Evolutionary conservation across 2,797 vertebrate species (phyloP).

Genomic region (Melanotaenia pygmaea): DNA sequence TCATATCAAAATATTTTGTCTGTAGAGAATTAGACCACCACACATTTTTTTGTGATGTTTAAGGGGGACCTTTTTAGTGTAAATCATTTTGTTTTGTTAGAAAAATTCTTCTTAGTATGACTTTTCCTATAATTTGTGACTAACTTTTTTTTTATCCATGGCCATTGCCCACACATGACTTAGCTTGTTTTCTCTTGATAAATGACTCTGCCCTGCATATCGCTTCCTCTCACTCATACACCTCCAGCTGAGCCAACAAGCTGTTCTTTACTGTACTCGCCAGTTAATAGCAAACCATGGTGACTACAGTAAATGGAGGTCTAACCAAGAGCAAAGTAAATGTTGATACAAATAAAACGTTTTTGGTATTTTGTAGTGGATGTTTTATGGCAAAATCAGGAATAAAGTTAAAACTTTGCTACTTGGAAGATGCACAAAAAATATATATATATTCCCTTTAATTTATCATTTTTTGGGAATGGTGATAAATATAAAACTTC

Average conservation of each 20-base stretch:
- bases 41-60: no score
- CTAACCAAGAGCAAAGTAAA: constrained; percentile 26
- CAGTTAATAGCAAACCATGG: constrained; percentile 39
- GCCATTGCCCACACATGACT: background rate
- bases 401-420: no score
- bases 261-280: constrained; percentile 41
- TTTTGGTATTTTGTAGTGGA: background rate
- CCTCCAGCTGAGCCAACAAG: constrained; percentile 55
- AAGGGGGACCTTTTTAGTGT: background rate
- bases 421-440: background rate
- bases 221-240: constrained; percentile 3
- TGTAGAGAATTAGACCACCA: background rate
- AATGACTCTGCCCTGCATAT: constrained; percentile 24
- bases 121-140: background rate
- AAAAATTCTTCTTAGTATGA: background rate
- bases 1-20: background rate
- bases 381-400: background rate
- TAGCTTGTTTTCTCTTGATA: constrained; percentile 24
- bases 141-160: background rate
- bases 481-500: background rate
- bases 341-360: background rate
- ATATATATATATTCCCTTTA: background rate
- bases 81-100: background rate
- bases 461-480: background rate
- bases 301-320: constrained; percentile 34